Base-by-base conservation (phyloP, 2,797 vertebrate genomes). In the Danio jaintianensis region DNA sequence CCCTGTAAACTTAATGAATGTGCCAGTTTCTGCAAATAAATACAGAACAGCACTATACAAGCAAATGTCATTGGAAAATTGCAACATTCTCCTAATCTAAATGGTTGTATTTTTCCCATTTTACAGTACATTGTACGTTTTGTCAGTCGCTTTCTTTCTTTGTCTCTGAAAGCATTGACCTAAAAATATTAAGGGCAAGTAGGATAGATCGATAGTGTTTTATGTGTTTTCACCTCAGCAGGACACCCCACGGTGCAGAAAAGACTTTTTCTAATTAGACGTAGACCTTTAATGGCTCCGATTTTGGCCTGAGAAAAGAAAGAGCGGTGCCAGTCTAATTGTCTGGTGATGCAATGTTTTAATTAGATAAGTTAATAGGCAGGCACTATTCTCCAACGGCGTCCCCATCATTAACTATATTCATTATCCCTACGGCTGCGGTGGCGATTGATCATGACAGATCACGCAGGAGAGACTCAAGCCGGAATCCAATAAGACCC, bases 331-430 rank as follows among this genome's bases (percentile, higher is more conserved):
- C 87, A 88, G 89, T 90, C 80, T 87, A 90, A 89, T 83, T 53
- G 87, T 82, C 89, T 90, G 90, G 91, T 90, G 90, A 89, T 89
- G 87, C 88, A 89, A 87, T 80, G 82, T 87, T 88, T 92, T 91
- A 93, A 93, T 94, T 91, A 92, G 87, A 90, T 85, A 88, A 91
- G 87, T 89, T 93, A 90, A 89, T 87, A 91, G 90, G 91, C 91
- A 91, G 90, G 89, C 87, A 89, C 83, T 86, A 86, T 92, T 90
- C 90, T 75, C 61, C 75, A 55, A 38, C 59, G n/a, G 29, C 52
- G 36, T 71, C 53, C 89, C 82, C 88, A 85, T 84, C 85, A 89
- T 91, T 91, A 88, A 87, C 84, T 71, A 81, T 92, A 90, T 92
- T 93, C 88, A 93, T 93, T 93, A 92, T 84, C 86, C 77, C 80